phyloP scores from a whole-genome alignment of 2,113 vertebrate species.

The Ondatra zibethicus region DNA sequence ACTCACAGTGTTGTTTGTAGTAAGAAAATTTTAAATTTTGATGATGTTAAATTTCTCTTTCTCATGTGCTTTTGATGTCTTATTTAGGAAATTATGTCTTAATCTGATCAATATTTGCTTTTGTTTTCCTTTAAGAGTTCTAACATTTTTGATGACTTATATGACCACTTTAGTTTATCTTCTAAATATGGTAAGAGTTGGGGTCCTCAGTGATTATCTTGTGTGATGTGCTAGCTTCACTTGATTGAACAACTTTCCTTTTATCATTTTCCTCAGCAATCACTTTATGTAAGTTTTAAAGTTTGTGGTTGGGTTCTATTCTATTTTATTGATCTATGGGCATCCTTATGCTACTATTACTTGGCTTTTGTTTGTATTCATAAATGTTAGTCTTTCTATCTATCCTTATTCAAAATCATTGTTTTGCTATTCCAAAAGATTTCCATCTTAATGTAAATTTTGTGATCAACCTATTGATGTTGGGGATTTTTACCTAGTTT shows the following conservation, averaged over 20 bases:
- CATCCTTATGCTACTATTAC: background rate
- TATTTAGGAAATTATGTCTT: background rate
- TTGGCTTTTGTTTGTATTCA: background rate
- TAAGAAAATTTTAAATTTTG: background rate
- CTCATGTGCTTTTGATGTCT: background rate
- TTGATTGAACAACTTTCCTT: background rate
- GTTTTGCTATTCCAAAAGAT: background rate
- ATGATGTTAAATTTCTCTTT: background rate
- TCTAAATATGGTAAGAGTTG: background rate
- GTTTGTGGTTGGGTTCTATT: background rate
- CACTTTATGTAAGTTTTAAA: background rate
- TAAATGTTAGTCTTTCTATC: background rate
- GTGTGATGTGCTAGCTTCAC: background rate
- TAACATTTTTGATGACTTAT: background rate
- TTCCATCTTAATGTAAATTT: background rate
- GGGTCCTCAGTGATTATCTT: background rate
- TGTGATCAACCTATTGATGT: background rate
- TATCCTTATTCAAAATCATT: background rate
- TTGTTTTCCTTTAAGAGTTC: conserved; percentile 14
- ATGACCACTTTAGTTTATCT: background rate
- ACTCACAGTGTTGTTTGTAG: background rate
- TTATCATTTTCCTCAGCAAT: background rate
- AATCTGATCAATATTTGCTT: background rate
- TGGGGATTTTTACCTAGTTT: background rate
- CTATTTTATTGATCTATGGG: background rate